Conservation (phyloP, 2,888 invertebrate genomes). For the Drosophila rubida region DNA sequence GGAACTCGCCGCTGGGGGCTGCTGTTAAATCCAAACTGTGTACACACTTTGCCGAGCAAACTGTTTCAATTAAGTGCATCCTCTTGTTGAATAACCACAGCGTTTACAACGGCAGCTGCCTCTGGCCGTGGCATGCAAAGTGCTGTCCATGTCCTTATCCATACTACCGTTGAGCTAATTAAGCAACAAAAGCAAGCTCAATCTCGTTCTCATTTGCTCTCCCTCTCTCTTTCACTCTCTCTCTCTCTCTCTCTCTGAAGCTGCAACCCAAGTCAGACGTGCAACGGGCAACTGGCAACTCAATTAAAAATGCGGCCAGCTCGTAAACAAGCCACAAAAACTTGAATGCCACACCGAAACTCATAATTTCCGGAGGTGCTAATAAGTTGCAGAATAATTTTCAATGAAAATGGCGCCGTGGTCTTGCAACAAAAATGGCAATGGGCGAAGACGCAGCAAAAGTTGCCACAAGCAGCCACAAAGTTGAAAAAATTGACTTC, state of each 20-base stretch:
- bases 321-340: slow-evolving; percentile 66
- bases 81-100: slow-evolving; percentile 37
- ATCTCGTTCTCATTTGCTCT: neutral
- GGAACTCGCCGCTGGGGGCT: slow-evolving; percentile 6
- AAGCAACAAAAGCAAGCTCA: slow-evolving; percentile 60
- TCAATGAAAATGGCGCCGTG: slow-evolving; percentile 59
- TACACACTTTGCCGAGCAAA: slow-evolving; percentile 39
- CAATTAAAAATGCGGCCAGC: slow-evolving; percentile 65
- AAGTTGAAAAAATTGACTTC: slow-evolving; percentile 75
- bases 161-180: slow-evolving; percentile 61
- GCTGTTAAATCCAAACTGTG: slow-evolving; percentile 26
- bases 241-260: slow-evolving; percentile 13
- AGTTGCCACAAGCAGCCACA: slow-evolving; percentile 46
- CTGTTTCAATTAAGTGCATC: slow-evolving; percentile 63
- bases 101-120: slow-evolving; percentile 23
- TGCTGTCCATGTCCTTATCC: slow-evolving; percentile 42
- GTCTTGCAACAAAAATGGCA: slow-evolving; percentile 43
- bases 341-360: slow-evolving; percentile 59
- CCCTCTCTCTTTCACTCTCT: slow-evolving; percentile 4
- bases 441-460: slow-evolving; percentile 2
- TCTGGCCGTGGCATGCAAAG: slow-evolving; percentile 26
- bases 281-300: slow-evolving; percentile 45
- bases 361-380: slow-evolving; percentile 80
- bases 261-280: slow-evolving; percentile 15
- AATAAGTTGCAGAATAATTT: slow-evolving; percentile 79